A percentile compares a stretch with the other conserved stretches of the same genome.
Conservation (phyloP, 2,113 vertebrate species). For the Pristiophorus japonicus region DNA sequence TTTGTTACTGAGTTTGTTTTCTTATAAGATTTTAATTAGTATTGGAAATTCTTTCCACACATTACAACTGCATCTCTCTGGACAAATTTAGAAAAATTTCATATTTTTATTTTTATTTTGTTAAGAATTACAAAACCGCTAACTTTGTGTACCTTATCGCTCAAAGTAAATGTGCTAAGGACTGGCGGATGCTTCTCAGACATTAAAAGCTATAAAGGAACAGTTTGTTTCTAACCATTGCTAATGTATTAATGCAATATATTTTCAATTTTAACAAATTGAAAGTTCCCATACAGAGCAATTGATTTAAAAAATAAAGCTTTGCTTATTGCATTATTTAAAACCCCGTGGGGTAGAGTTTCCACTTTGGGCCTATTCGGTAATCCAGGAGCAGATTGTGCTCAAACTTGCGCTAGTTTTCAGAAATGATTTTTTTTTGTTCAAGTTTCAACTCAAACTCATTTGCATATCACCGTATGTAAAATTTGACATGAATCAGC, state of each 20-base stretch:
- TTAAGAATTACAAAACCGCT: not conserved
- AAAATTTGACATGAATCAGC: not conserved
- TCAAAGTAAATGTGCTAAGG: not conserved
- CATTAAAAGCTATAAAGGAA: not conserved
- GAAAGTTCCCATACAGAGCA: not conserved
- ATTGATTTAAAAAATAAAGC: not conserved
- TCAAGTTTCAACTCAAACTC: too few relatives aligned
- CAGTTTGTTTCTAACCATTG: not conserved
- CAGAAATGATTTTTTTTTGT: not conserved
- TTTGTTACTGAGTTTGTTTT: conserved; percentile 20
- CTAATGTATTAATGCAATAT: not conserved
- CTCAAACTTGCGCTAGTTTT: not conserved
- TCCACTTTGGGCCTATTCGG: not conserved
- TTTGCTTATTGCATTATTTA: not conserved
- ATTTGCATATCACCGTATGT: not conserved
- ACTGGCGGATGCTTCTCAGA: not conserved
- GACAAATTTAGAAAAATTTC: not conserved
- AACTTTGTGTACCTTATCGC: not conserved
- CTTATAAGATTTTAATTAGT: conserved; percentile 31
- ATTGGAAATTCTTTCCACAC: conserved; percentile 29
- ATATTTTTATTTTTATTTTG: not conserved
- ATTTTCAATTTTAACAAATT: not conserved
- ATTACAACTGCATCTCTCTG: not conserved
- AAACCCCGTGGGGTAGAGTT: not conserved
- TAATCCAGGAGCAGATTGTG: not conserved